Conservation (phyloP, 2,888 invertebrate species). For the Drosophila falleni region DNA sequence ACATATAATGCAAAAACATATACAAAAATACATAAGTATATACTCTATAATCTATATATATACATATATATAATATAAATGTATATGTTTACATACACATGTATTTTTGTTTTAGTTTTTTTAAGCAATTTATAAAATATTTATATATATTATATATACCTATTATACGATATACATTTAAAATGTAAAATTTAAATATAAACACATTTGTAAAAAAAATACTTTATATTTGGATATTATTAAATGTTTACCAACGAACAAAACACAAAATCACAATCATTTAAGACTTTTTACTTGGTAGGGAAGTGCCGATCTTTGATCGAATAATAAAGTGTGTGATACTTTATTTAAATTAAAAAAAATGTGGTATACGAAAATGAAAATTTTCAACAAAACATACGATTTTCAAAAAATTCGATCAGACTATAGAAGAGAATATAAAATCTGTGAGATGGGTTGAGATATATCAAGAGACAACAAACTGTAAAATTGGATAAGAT, state of each 20-base stretch:
- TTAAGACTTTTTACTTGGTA: not conserved
- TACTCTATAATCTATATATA: slow-evolving; percentile 6
- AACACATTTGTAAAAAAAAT: slow-evolving; percentile 67
- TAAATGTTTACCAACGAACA: slow-evolving; percentile 72
- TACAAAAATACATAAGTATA: slow-evolving; percentile 15
- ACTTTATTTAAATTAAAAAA: too few species aligned
- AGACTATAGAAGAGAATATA: not conserved
- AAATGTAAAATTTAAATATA: slow-evolving; percentile 63
- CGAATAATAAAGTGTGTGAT: too few species aligned
- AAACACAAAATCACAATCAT: slow-evolving; percentile 8
- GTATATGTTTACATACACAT: slow-evolving; percentile 8
- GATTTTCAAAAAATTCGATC: not conserved
- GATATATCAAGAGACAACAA: too few species aligned
- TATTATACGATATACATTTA: slow-evolving; percentile 54
- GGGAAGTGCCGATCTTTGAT: not conserved
- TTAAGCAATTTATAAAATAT: slow-evolving; percentile 43
- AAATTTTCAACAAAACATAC: too few species aligned
- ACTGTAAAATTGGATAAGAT: not conserved
- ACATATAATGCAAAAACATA: slow-evolving; percentile 7
- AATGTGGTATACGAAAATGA: too few species aligned
- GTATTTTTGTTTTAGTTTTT: slow-evolving; percentile 11
- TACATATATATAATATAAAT: slow-evolving; percentile 12
- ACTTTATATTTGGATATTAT: slow-evolving; percentile 76
- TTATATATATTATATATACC: slow-evolving; percentile 39
- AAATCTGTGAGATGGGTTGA: not conserved